Conservation (phyloP, 2,113 vertebrate species). For the Thunnus maccoyii region DNA sequence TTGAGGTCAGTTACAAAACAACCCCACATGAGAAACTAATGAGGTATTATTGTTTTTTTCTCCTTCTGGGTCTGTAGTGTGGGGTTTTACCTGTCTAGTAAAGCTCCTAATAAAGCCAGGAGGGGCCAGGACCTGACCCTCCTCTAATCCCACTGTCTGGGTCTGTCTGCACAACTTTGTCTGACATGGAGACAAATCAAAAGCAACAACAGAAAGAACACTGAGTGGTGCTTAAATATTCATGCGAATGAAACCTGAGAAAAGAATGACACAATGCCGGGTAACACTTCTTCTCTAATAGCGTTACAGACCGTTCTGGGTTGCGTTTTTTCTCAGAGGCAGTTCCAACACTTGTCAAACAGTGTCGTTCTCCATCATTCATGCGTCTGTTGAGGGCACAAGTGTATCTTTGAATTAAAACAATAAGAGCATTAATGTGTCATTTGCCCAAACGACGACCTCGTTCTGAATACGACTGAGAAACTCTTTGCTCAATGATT, state of each 20-base stretch:
- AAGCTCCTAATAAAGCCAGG: constrained; percentile 38
- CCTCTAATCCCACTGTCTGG: constrained; percentile 69
- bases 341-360: constrained; percentile 15
- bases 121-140: constrained; percentile 2
- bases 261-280: background rate
- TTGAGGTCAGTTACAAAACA: constrained; percentile 54
- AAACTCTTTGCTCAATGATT: constrained; percentile 32
- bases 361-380: background rate
- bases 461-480: constrained; percentile 4
- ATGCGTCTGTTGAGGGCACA: background rate
- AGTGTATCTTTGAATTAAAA: constrained; percentile 12
- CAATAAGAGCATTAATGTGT: background rate
- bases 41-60: constrained; percentile 29
- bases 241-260: constrained; percentile 6
- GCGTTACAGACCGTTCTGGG: too few species aligned
- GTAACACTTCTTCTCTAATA: background rate
- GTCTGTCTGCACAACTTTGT: constrained; percentile 44
- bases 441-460: constrained; percentile 16
- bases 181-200: constrained; percentile 24
- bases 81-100: constrained; percentile 59
- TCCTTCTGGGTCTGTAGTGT: constrained; percentile 12
- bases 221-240: constrained; percentile 22
- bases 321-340: background rate
- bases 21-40: constrained; percentile 49
- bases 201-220: background rate